Base-by-base conservation (phyloP, 2,113 vertebrate genomes). In the Sterrhoptilus dennistouni region DNA sequence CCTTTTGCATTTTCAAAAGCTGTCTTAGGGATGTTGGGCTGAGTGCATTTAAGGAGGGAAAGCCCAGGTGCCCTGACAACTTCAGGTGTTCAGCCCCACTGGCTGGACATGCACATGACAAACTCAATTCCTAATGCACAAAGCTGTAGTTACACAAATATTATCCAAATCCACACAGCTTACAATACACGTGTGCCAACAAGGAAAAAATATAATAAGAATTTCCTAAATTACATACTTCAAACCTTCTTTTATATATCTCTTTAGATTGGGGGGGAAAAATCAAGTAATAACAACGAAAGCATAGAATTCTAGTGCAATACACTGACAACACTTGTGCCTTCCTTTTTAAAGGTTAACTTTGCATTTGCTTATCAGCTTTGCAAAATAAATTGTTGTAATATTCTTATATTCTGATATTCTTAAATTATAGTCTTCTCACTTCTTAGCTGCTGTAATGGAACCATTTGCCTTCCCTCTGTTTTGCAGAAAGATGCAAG, bases 271-370 rank as follows among this genome's bases (percentile, higher is more conserved):
- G 22, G 75, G 10, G 40, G 25, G 5, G 3, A 35, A 24, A 17
- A 35, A 25, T 10, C 18, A 18, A 61, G 49, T 61, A 52, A 59
- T 31, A 90, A 14, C 56, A 91, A 49, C 57, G 76, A 96, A 96
- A 95, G 11, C 80, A 44, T 66, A 63, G 61, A 33, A 88, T 85
- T 95, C 88, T 70, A 87, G 24, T 47, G 36, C 70, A 95, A 85
- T 75, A 78, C 92, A 89, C 49, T 79, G 83, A 70, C 83, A 95
- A 64, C 66, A 70, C 2, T 69, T 57, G 6, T 80, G 69, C 65
- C 87, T 95, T 59, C 76, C 87, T 66, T 87, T 93, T 95, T 80
- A 82, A 77, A 91, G 84, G 16, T 52, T 45, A 50, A 64, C 54
- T 92, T 93, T 50, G 66, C 64, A 35, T 74, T 83, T 93, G 9